Evolutionary conservation across 2,888 invertebrate genomes (phyloP).

Genomic region (Zele albiditarsus): DNA sequence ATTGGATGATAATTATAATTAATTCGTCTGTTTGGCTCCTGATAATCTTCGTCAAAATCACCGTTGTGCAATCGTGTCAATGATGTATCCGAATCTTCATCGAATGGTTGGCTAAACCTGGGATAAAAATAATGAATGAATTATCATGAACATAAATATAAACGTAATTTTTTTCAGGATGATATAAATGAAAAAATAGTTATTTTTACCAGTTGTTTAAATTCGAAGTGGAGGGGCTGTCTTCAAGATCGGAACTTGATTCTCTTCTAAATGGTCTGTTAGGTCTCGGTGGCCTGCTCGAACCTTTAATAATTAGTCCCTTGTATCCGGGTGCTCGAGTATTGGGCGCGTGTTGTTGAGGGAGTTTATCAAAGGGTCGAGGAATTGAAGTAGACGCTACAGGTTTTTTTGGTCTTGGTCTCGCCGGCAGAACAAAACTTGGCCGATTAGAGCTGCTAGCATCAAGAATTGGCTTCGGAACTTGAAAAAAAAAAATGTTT

Average conservation of each 20-base stretch:
- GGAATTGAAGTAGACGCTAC: conserved; percentile 48
- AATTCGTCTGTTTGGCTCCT: conserved; percentile 75
- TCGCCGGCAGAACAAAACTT: conserved; percentile 53
- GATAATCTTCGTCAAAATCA: conserved; percentile 68
- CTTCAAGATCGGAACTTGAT: conserved; percentile 55
- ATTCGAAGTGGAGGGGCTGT: conserved; percentile 45
- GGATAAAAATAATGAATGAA: conserved; percentile 4
- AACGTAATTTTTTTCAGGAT: too few species aligned
- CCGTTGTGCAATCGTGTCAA: conserved; percentile 58
- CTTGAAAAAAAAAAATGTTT: conserved; percentile 11
- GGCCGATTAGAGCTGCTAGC: conserved; percentile 59
- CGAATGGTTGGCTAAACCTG: conserved; percentile 63
- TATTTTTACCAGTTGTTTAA: conserved; percentile 57
- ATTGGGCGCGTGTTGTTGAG: conserved; percentile 70
- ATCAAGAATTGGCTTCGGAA: conserved; percentile 54
- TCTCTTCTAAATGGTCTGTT: conserved; percentile 67
- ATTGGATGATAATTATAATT: conserved; percentile 90
- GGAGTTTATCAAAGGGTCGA: conserved; percentile 68
- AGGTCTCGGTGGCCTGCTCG: conserved; percentile 57
- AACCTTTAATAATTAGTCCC: conserved; percentile 61
- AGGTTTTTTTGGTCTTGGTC: conserved; percentile 65
- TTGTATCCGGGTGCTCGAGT: conserved; percentile 70
- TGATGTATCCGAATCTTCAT: conserved; percentile 57
- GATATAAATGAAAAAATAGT: too few species aligned
- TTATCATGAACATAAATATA: neutral